These are phyloP conservation scores for Antheraea pernyi DNA, from an alignment of 1,140 invertebrate species.

Conservation along the genomic window DNA sequence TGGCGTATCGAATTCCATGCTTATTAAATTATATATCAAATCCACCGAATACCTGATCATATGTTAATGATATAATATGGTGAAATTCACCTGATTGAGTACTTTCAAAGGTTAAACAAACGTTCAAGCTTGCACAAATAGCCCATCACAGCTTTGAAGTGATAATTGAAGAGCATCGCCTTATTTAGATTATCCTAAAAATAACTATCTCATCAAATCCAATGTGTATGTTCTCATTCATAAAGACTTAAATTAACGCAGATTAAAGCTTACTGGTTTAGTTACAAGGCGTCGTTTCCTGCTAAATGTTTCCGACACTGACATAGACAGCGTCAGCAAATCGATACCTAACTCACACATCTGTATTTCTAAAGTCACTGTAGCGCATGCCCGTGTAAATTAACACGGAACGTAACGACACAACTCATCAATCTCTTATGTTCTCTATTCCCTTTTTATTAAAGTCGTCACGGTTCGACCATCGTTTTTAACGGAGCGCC, in stretches of 20 bases:
- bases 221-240: constrained; percentile 45
- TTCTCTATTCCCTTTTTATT: constrained; percentile 34
- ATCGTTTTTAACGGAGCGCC: constrained; percentile 41
- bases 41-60: too few species aligned
- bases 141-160: too few species aligned
- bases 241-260: constrained; percentile 42
- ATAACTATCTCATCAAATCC: too few species aligned
- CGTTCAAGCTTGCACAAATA: too few species aligned
- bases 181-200: too few species aligned
- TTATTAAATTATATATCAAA: too few species aligned
- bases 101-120: too few species aligned
- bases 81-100: too few species aligned
- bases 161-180: too few species aligned
- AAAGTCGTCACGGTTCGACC: constrained; percentile 24
- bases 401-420: constrained; percentile 48
- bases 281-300: constrained; percentile 29
- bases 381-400: constrained; percentile 56
- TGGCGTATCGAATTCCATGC: too few species aligned
- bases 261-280: constrained; percentile 17
- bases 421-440: constrained; percentile 37
- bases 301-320: constrained; percentile 50
- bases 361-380: constrained; percentile 22
- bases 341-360: constrained; percentile 71
- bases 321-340: constrained; percentile 63
- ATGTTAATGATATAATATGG: not conserved